These are phyloP conservation scores for Drymodes brunneopygia DNA, from an alignment of 2,113 vertebrate genomes.

Conservation along the genomic window DNA sequence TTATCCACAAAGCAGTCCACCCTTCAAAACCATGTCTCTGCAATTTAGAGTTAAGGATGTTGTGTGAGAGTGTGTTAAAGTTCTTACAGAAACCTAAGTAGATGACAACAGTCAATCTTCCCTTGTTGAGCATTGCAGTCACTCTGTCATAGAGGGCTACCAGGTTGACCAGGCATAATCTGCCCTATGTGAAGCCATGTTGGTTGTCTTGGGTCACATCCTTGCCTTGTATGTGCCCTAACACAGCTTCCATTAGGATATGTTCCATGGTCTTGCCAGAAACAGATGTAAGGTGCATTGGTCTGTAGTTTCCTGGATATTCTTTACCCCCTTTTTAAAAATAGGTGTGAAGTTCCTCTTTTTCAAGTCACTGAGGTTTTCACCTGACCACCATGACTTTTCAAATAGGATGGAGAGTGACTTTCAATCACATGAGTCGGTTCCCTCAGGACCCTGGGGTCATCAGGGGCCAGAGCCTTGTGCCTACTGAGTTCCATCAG, in stretches of 20 bases:
- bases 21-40: neutral
- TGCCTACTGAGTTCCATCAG: neutral
- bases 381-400: neutral
- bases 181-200: neutral
- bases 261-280: neutral
- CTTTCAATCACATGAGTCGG: neutral
- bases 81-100: neutral
- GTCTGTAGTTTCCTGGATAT: neutral
- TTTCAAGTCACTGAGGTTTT: neutral
- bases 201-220: neutral
- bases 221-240: neutral
- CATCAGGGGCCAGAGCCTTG: neutral
- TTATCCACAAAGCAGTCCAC: neutral
- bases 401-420: neutral
- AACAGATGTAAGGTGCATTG: accelerated
- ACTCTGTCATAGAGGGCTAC: neutral
- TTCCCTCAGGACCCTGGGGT: neutral
- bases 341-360: neutral
- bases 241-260: neutral
- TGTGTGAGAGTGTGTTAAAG: neutral
- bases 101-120: neutral
- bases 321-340: neutral
- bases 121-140: neutral
- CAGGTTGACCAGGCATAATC: neutral
- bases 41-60: neutral